Evolutionary conservation across 2,797 vertebrate species (phyloP).

Genomic region (Anniella stebbinsi): DNA sequence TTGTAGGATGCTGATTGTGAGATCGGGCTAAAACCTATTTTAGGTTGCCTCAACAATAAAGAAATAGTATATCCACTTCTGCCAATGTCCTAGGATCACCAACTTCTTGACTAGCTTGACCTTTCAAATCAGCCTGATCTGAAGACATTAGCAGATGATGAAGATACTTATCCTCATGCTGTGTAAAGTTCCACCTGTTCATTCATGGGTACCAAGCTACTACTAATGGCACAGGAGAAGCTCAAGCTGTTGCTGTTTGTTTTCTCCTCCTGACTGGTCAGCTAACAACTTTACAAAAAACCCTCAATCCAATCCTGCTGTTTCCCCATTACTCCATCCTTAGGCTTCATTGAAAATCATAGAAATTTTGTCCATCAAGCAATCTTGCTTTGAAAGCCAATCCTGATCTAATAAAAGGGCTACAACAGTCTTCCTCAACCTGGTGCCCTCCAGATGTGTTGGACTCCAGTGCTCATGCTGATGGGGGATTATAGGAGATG

Average conservation of each 20-base stretch:
- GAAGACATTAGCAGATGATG: neutral
- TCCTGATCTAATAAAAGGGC: neutral
- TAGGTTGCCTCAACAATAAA: too few species aligned
- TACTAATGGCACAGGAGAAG: neutral
- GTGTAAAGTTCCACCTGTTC: neutral
- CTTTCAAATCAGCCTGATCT: neutral
- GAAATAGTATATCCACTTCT: too few species aligned
- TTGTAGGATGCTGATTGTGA: too few species aligned
- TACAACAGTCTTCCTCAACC: neutral
- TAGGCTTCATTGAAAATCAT: neutral
- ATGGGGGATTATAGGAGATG: too few species aligned
- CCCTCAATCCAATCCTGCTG: neutral
- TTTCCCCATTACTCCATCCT: neutral
- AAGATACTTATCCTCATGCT: neutral
- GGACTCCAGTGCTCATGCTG: neutral
- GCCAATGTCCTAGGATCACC: neutral
- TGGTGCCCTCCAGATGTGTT: neutral
- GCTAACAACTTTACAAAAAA: neutral
- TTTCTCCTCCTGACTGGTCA: neutral
- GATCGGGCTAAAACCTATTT: too few species aligned
- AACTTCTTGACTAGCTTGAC: neutral
- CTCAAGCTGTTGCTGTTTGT: neutral
- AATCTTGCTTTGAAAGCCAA: neutral
- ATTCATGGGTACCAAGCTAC: neutral
- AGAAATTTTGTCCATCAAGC: neutral